Evolutionary conservation across 2,113 vertebrate species (phyloP), one percentile per base, ranked within the genome.

Genomic region (Otus sunia): DNA sequence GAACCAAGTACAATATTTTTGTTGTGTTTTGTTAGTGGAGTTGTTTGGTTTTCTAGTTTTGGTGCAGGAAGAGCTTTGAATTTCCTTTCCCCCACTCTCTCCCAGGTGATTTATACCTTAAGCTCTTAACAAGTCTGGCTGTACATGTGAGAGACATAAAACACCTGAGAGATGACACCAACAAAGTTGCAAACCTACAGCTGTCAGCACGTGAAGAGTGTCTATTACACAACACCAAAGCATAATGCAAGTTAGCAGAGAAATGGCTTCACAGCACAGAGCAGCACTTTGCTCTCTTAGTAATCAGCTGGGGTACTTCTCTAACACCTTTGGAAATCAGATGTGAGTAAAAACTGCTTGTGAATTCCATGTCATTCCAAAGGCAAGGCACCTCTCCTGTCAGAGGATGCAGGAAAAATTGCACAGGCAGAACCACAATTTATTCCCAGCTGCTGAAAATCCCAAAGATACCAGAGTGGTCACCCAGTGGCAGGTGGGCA

Each of bases 201-300:
- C 52, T 82, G 23, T 62, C 39, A 29, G 53, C 2, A 5, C 3
- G 0, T 3, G 1, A 5, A 19, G 15, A 20, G 9, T 56, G 47
- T 27, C 37, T n/a, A 4, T 47, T 74, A 43, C n/a, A 43, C 15
- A 72, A 36, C 47, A 86, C n/a, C 72, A 36, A 53, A 11, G 32
- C 41, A 7, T 17, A 36, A 49, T 32, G 22, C 34, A 49, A 49
- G 18, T n/a, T 52, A 64, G 55, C 50, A 4, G 5, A 94, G 59
- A 78, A 92, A 22, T 20, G 47, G 29, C 27, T 39, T 75, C 49
- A 56, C 39, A 49, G 37, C 47, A 56, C 39, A 52, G 39, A 62
- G 29, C 32, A 69, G 45, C 47, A 56, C 63, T 82, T 71, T 71
- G 62, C 52, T 77, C 2, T 62, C 32, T 32, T 32, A 30, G 7